Percentiles rank a stretch among this genome's conserved stretches.
phyloP scores from a whole-genome alignment of 2,113 vertebrate species.

The Sialia sialis region DNA sequence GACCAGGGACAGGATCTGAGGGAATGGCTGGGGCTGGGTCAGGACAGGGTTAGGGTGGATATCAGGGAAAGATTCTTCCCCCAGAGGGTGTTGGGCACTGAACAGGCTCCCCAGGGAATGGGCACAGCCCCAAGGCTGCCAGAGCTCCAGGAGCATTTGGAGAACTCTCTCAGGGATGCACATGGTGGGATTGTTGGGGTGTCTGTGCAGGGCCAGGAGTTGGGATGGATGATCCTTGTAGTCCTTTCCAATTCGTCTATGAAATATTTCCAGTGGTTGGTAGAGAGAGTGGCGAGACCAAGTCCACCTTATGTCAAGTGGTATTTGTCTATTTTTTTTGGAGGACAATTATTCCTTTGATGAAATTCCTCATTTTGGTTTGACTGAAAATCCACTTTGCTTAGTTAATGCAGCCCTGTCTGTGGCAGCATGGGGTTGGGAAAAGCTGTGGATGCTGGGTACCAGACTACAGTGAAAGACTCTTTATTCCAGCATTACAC shows the following conservation, averaged over 20 bases:
- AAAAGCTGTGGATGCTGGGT: not conserved
- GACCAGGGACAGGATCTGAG: not conserved
- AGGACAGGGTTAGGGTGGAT: rapidly evolving
- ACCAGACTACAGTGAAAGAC: not conserved
- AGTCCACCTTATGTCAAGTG: not conserved
- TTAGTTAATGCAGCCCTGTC: not conserved
- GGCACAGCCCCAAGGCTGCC: not conserved
- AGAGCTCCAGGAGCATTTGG: not conserved
- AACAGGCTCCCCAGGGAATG: not conserved
- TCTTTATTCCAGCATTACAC: not conserved
- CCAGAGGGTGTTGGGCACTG: not conserved
- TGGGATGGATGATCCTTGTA: rapidly evolving
- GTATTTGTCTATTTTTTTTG: not conserved
- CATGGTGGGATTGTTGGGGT: not conserved
- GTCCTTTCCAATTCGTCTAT: not conserved
- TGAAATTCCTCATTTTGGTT: not conserved
- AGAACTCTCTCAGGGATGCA: not conserved
- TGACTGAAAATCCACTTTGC: not conserved
- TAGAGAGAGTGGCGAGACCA: not conserved
- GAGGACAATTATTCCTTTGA: rapidly evolving
- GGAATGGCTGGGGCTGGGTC: rapidly evolving
- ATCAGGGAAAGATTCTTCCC: not conserved
- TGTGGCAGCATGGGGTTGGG: not conserved
- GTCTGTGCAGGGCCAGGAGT: not conserved
- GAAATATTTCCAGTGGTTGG: not conserved